Percentiles rank a stretch among this genome's conserved stretches.
phyloP scores from a whole-genome alignment of 2,888 invertebrate genomes.

The Sturmia bella region DNA sequence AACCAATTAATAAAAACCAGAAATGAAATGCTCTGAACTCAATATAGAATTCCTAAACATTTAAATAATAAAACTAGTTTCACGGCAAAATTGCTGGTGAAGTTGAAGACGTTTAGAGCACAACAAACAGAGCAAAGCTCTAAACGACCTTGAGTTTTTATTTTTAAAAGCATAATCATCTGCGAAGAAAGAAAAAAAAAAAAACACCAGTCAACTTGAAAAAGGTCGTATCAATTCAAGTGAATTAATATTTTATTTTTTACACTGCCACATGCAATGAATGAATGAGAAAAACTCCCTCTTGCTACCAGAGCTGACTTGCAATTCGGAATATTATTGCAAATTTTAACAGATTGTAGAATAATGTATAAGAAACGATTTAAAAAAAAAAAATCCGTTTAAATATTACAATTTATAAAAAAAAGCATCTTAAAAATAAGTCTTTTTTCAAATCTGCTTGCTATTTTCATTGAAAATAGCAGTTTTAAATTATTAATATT shows the following conservation, averaged over 20 bases:
- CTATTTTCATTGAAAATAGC: conserved; percentile 29
- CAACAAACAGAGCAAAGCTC: neutral
- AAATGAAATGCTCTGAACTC: conserved; percentile 21
- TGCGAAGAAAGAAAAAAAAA: no score
- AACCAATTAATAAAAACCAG: conserved; percentile 58
- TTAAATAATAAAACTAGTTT: conserved; percentile 57
- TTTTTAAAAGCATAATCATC: conserved; percentile 26
- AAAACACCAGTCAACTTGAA: conserved; percentile 15
- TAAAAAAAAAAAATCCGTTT: conserved; percentile 33
- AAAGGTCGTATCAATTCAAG: conserved; percentile 52
- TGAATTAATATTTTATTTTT: conserved; percentile 37
- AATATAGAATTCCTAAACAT: conserved; percentile 36
- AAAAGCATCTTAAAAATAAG: conserved; percentile 44
- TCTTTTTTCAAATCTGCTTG: conserved; percentile 49
- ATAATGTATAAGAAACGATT: neutral
- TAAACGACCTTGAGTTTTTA: conserved; percentile 50
- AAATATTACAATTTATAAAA: conserved; percentile 27
- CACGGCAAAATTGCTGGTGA: neutral
- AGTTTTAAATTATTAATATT: no score
- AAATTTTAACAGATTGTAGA: conserved; percentile 21
- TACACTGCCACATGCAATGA: neutral
- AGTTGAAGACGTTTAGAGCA: conserved; percentile 4
- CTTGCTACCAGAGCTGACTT: conserved; percentile 16
- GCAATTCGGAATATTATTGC: conserved; percentile 33
- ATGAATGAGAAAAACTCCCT: neutral